These are phyloP conservation scores for Xyliphius kryptos DNA, from an alignment of 2,113 vertebrate species.

Conservation along the genomic window DNA sequence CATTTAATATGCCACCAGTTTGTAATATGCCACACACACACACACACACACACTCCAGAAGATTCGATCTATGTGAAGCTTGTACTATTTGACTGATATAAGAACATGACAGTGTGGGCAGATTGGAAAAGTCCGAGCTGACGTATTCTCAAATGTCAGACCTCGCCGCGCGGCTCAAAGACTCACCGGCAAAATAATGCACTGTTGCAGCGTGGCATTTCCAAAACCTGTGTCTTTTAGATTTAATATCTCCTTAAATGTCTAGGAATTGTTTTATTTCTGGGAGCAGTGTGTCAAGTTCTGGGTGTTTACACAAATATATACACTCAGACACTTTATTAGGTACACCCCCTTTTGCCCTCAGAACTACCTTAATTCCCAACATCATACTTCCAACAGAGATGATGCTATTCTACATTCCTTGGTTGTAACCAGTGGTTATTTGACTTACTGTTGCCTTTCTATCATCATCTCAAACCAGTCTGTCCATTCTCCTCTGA, in stretches of 20 bases:
- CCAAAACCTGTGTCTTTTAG: neutral
- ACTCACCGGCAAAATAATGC: neutral
- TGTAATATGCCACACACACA: too few species aligned
- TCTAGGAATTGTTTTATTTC: neutral
- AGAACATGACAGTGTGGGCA: slow-evolving; percentile 12
- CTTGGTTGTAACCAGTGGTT: too few species aligned
- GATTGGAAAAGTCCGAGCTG: neutral
- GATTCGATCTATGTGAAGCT: neutral
- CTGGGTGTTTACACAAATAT: too few species aligned
- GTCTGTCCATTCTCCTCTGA: too few species aligned
- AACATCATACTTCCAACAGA: too few species aligned
- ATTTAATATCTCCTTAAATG: neutral
- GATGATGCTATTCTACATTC: too few species aligned
- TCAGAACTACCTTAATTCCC: too few species aligned
- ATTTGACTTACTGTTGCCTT: too few species aligned
- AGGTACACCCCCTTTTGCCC: too few species aligned
- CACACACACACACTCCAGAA: too few species aligned
- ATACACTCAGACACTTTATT: too few species aligned
- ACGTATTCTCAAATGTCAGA: slow-evolving; percentile 15
- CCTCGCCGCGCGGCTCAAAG: neutral
- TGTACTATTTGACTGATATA: slow-evolving; percentile 12
- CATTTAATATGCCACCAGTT: neutral
- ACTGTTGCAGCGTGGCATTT: slow-evolving; percentile 8
- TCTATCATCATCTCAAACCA: too few species aligned
- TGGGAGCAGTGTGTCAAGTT: neutral